phyloP scores from a whole-genome alignment of 2,113 vertebrate species.

The Myanophis thanlyinensis region DNA sequence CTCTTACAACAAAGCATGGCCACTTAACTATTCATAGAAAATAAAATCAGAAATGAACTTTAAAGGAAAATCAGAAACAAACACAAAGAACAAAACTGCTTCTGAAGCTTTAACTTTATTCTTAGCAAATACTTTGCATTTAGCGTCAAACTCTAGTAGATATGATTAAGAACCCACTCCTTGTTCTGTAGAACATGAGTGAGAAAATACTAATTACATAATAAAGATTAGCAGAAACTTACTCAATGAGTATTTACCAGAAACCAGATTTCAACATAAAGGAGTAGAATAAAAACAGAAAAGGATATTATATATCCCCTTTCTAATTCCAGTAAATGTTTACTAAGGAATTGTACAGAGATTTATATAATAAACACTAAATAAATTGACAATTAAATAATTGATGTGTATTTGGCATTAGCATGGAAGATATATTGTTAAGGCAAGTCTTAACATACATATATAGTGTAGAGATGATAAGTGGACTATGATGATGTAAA shows the following conservation, averaged over 20 bases:
- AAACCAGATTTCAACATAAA: background rate
- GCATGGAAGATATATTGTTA: background rate
- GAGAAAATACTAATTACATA: background rate
- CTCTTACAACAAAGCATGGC: background rate
- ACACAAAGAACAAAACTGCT: background rate
- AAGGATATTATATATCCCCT: background rate
- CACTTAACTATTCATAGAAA: background rate
- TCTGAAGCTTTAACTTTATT: background rate
- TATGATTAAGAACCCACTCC: background rate
- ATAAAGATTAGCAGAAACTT: background rate
- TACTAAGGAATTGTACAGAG: too few species aligned
- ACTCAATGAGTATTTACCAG: background rate
- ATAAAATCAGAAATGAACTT: background rate
- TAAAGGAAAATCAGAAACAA: background rate
- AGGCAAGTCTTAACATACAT: background rate
- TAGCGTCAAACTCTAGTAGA: background rate
- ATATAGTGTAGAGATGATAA: background rate
- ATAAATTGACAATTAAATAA: background rate
- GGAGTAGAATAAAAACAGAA: background rate
- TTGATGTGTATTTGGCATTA: background rate
- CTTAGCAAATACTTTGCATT: background rate
- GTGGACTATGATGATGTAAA: background rate
- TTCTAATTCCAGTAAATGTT: background rate
- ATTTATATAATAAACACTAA: background rate
- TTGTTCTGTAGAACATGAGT: background rate